Conservation (phyloP, 2,113 vertebrate species). For the Lynx canadensis region DNA sequence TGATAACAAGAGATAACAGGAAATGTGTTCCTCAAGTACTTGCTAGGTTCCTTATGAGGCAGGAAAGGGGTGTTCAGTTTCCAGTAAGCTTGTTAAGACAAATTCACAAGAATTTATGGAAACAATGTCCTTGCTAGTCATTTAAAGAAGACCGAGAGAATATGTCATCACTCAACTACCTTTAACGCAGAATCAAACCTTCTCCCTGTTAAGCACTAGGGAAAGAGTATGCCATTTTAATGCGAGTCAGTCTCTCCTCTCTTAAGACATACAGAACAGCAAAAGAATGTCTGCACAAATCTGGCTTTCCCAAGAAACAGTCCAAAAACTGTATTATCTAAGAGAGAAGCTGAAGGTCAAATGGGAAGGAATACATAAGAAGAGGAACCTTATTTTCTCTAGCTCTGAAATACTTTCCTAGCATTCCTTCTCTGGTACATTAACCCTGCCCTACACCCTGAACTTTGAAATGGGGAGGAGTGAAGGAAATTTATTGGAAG, state of each 20-base stretch:
- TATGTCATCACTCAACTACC: neutral
- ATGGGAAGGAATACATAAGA: conserved; percentile 65
- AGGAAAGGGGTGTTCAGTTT: neutral
- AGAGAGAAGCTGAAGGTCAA: conserved; percentile 76
- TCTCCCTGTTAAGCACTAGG: conserved; percentile 37
- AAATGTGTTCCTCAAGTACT: neutral
- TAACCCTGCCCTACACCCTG: conserved; percentile 55
- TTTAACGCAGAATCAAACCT: conserved; percentile 28
- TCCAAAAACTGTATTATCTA: conserved; percentile 52
- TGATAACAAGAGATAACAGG: neutral
- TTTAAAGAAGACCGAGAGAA: conserved; percentile 9
- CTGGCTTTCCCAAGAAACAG: conserved; percentile 74
- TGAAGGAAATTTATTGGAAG: conserved; percentile 71
- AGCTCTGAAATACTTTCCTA: conserved; percentile 67
- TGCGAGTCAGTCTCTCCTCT: conserved; percentile 46
- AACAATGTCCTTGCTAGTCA: neutral
- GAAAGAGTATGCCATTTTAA: conserved; percentile 42
- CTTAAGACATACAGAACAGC: conserved; percentile 41
- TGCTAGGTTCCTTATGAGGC: neutral
- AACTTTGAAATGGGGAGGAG: conserved; percentile 72
- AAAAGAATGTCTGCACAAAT: conserved; percentile 65
- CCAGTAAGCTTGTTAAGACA: neutral
- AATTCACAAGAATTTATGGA: neutral
- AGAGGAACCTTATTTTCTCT: conserved; percentile 75
- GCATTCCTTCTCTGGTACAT: conserved; percentile 68